These are phyloP conservation scores for Drosophila sturtevanti DNA, from an alignment of 1,140 invertebrate species.

Conservation along the genomic window DNA sequence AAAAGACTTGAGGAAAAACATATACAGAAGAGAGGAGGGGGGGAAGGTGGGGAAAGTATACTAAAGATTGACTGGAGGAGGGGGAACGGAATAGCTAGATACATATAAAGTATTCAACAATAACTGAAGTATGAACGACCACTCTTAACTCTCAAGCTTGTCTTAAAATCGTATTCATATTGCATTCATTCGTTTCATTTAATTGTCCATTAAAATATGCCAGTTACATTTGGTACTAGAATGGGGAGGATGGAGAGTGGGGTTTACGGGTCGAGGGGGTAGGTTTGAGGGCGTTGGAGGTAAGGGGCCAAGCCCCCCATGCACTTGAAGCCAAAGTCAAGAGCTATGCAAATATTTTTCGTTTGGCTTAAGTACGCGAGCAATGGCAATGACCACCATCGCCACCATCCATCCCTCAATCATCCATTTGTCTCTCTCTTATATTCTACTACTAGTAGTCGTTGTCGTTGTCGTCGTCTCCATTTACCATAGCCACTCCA, in stretches of 20 bases:
- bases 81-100: background rate
- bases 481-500: background rate
- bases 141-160: background rate
- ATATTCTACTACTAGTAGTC: background rate
- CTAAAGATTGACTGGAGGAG: background rate
- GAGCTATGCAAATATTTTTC: conserved; percentile 71
- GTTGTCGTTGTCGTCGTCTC: no score
- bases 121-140: background rate
- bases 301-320: background rate
- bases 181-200: conserved; percentile 18
- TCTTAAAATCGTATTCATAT: conserved; percentile 11
- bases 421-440: background rate
- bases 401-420: background rate
- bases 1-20: no score
- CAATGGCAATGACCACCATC: conserved; percentile 28
- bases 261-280: no score
- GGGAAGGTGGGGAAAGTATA: background rate
- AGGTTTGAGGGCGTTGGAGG: no score
- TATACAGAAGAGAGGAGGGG: no score
- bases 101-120: background rate
- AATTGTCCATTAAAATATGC: conserved; percentile 73
- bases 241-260: no score
- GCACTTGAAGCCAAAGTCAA: conserved; percentile 41
- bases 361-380: conserved; percentile 56
- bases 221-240: conserved; percentile 4